These are phyloP conservation scores for Lagopus muta DNA, from an alignment of 2,113 vertebrate species.

Conservation along the genomic window DNA sequence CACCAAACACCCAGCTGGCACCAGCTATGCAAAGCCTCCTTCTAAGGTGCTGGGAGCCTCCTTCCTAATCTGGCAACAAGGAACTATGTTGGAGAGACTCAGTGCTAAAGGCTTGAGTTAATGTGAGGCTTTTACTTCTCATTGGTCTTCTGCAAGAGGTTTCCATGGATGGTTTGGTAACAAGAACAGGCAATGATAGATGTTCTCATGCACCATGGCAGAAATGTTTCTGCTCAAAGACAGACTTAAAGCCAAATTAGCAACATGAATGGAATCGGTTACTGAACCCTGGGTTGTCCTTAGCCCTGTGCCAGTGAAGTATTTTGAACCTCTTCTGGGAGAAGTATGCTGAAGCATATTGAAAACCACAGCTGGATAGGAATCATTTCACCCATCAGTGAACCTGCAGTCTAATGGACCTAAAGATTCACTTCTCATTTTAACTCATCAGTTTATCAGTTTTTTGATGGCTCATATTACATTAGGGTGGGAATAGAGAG, in stretches of 20 bases:
- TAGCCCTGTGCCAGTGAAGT: not conserved
- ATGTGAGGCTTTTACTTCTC: not conserved
- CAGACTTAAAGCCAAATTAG: conserved; percentile 20
- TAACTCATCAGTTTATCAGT: not conserved
- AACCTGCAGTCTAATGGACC: not conserved
- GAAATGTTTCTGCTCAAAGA: conserved; percentile 6
- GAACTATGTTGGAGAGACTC: not conserved
- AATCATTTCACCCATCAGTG: not conserved
- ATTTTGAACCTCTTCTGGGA: not conserved
- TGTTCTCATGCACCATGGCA: not conserved
- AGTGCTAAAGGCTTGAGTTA: not conserved
- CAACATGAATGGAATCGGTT: not conserved
- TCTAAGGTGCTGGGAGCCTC: not conserved
- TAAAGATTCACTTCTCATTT: not conserved
- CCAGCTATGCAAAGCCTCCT: not conserved
- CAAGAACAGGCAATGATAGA: not conserved
- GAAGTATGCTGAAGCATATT: not conserved
- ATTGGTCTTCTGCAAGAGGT: not conserved
- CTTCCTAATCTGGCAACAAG: not conserved
- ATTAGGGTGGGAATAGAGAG: not conserved
- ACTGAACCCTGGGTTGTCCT: not conserved
- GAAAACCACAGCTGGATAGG: not conserved
- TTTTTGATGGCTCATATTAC: not conserved
- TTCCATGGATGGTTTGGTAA: not conserved
- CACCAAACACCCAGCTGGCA: not conserved